Base-by-base conservation (phyloP, 2,113 vertebrate genomes). In the Forbesichthys papilliferus region DNA sequence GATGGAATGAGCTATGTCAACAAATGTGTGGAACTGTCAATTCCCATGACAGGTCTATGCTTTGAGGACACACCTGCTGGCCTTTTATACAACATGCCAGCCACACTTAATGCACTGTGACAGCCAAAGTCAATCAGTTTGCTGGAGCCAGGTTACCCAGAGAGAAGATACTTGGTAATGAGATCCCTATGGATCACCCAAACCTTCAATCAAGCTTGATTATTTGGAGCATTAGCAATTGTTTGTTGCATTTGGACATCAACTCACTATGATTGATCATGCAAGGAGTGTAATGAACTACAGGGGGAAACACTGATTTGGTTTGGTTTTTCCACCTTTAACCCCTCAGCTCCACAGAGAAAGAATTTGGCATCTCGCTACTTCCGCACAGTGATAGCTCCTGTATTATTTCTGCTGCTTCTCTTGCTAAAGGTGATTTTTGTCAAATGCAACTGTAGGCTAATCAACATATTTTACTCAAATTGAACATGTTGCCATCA, bases 111-210 rank as follows among this genome's bases (percentile, higher is more conserved):
- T 36, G 27, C 78, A 53, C 64, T 63, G 11, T 68, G 75, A 33
- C 79, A 77, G 68, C 59, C 58, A 9, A 64, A 49, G 64, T 74
- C 78, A 81, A 75, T 83, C 84, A 82, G 71, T 1, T 62, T 10
- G 63, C 3, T 13, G 71, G 12, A 77, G 82, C 11, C 67, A 60
- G 68, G 59, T 80, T 81, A 71, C 55, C 53, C 68, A 57, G 56
- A 71, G 69, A 80, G 75, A 42, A 12, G 7, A 71, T 74, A 81
- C 85, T 83, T 84, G 74, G 84, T 84, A 81, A 90, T 86, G 69
- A 84, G 79, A 73, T 80, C 86, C 71, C 77, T 0, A 14, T 63
- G 82, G 86, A 86, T 42, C 36, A 80, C 74, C n/a, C 36, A 68
- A 48, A 61, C 81, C 77, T 80, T 84, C 78, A 82, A 80, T 84